Evolutionary conservation across 2,888 invertebrate species (phyloP).

Genomic region (Aspidapion aeneum): DNA sequence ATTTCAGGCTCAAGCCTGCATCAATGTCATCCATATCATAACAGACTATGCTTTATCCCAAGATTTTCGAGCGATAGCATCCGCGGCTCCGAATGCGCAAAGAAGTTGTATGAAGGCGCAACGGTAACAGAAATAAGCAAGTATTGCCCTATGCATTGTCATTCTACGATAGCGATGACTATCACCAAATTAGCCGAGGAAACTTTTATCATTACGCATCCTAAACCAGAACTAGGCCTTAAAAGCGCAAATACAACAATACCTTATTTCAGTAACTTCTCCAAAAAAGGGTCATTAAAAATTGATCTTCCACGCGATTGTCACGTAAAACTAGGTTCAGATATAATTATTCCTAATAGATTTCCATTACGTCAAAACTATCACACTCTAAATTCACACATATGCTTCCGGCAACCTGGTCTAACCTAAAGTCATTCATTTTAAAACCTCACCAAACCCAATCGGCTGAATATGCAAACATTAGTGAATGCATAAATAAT

Average conservation of each 20-base stretch:
- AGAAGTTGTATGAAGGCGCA: too few relatives aligned
- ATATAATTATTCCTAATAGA: background rate
- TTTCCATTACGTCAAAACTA: background rate
- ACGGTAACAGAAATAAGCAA: background rate
- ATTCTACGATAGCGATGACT: background rate
- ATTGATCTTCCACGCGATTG: background rate
- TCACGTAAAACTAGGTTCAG: background rate
- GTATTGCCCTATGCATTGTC: background rate
- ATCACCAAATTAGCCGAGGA: background rate
- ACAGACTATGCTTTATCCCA: background rate
- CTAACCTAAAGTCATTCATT: background rate
- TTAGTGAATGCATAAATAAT: background rate
- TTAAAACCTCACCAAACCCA: background rate
- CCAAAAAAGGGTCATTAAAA: background rate
- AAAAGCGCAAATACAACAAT: too few relatives aligned
- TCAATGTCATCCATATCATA: too few relatives aligned
- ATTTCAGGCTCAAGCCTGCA: background rate
- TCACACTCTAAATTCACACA: background rate
- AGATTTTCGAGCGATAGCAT: background rate
- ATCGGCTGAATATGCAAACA: background rate
- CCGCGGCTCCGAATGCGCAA: too few relatives aligned
- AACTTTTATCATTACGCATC: background rate
- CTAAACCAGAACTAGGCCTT: background rate
- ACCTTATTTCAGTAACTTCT: too few relatives aligned
- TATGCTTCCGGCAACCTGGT: background rate